Evolutionary conservation across 1,140 invertebrate genomes (phyloP).

Genomic region (Latrodectus geometricus): DNA sequence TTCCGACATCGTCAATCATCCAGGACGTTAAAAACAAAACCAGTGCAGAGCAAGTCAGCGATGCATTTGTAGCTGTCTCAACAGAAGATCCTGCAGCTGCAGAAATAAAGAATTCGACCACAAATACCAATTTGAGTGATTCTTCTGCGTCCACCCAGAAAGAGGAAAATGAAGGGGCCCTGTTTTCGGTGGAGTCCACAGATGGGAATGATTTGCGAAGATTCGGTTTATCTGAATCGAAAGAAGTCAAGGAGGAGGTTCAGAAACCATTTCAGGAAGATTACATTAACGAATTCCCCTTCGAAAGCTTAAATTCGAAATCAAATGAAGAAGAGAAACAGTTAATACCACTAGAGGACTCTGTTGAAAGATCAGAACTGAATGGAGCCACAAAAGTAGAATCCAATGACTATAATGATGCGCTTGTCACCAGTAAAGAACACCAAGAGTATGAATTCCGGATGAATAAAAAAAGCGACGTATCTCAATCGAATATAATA

Average conservation of each 20-base stretch:
- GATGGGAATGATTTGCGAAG: no score
- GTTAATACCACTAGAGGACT: no score
- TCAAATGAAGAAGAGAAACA: background rate
- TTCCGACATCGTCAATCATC: conserved; percentile 12
- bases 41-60: background rate
- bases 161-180: no score
- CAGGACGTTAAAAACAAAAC: background rate
- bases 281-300: no score
- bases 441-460: conserved; percentile 19
- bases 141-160: background rate
- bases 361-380: background rate
- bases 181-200: no score
- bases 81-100: background rate
- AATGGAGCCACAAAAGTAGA: background rate
- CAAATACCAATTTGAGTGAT: background rate
- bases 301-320: background rate
- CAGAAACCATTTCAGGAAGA: no score
- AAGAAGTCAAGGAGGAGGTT: no score
- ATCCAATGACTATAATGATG: conserved; percentile 37
- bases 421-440: conserved; percentile 6
- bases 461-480: conserved; percentile 14
- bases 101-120: background rate
- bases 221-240: no score
- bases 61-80: background rate
- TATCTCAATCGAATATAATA: background rate